Percentiles rank a stretch among this genome's conserved stretches.
Conservation (phyloP, 2,888 invertebrate species). For the Epirrhoe alternata region DNA sequence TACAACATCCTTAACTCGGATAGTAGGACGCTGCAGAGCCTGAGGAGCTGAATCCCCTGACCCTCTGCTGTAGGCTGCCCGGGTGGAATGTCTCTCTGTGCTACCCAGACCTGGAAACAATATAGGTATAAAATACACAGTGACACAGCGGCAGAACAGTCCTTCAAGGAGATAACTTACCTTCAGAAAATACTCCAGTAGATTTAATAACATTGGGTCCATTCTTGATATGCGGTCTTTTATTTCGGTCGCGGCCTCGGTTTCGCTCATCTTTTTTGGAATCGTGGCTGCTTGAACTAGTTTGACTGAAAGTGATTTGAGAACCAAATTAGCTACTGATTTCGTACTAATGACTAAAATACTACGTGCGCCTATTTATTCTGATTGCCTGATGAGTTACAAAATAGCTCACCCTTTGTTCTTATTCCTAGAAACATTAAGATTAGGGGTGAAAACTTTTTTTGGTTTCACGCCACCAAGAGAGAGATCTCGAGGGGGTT, state of each 20-base stretch:
- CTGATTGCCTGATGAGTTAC: not conserved
- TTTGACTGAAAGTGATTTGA: constrained; percentile 17
- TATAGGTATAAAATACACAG: not conserved
- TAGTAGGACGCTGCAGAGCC: constrained; percentile 69
- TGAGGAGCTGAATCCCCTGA: constrained; percentile 51
- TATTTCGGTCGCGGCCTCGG: constrained; percentile 58
- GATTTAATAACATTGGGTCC: constrained; percentile 76
- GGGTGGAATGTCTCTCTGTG: constrained; percentile 59
- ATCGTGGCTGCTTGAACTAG: constrained; percentile 55
- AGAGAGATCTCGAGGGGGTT: constrained; percentile 84
- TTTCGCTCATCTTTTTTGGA: constrained; percentile 66
- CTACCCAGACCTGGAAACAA: constrained; percentile 65
- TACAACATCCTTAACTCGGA: constrained; percentile 74
- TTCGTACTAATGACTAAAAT: not conserved
- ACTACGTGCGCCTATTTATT: not conserved
- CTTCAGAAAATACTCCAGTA: constrained; percentile 80
- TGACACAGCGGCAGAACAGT: not conserved
- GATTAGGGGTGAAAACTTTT: constrained; percentile 86
- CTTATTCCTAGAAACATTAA: constrained; percentile 86
- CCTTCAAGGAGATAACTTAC: constrained; percentile 51
- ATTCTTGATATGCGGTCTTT: constrained; percentile 61
- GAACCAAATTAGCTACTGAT: not conserved
- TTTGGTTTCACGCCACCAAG: constrained; percentile 81
- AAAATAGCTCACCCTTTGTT: constrained; percentile 72
- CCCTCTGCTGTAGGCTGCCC: constrained; percentile 64